Conservation (phyloP, 2,888 invertebrate species). For the Nesidiocoris tenuis region DNA sequence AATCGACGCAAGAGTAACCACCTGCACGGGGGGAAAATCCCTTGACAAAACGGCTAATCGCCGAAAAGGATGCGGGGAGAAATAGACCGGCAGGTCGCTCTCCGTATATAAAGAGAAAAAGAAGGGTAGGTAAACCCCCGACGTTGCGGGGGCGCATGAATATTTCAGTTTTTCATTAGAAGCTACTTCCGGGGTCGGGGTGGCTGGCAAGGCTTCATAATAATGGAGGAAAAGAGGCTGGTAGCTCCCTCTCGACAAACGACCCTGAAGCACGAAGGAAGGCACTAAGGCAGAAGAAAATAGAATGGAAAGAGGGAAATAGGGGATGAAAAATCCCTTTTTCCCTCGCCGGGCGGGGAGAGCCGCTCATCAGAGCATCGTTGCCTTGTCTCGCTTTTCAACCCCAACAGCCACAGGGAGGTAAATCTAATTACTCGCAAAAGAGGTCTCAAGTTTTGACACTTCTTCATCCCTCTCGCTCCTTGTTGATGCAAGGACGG, state of each 20-base stretch:
- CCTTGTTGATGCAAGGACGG: neutral
- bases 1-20: no score
- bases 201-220: neutral
- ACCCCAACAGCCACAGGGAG: neutral
- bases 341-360: neutral
- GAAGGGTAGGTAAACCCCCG: neutral
- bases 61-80: neutral
- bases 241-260: neutral
- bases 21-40: neutral
- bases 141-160: neutral
- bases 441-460: neutral
- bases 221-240: neutral
- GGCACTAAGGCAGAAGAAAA: neutral
- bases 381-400: neutral
- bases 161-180: constrained; percentile 38
- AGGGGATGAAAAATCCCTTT: neutral
- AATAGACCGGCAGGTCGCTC: neutral
- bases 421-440: neutral
- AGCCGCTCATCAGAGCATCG: neutral
- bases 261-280: neutral
- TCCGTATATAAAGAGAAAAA: neutral
- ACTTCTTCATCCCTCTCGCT: neutral
- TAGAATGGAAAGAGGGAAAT: neutral
- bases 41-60: neutral
- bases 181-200: neutral